phyloP scores from a whole-genome alignment of 2,888 invertebrate species.

The Ochlodes sylvanus region DNA sequence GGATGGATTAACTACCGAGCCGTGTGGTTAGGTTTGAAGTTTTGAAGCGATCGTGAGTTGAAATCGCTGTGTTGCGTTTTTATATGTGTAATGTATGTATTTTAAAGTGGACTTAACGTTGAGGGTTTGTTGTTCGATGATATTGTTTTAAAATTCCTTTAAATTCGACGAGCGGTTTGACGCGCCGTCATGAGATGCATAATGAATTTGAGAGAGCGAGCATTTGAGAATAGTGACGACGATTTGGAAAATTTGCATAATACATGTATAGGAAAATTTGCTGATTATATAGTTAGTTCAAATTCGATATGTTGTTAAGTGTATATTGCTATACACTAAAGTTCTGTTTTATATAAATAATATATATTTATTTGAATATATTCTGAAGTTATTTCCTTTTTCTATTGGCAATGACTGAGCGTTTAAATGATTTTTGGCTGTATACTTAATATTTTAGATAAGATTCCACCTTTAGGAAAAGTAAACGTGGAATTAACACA shows the following conservation, averaged over 20 bases:
- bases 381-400: neutral
- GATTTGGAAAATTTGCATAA: neutral
- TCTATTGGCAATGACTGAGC: slow-evolving; percentile 12
- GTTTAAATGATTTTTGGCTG: slow-evolving; percentile 32
- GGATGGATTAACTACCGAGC: slow-evolving; percentile 15
- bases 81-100: slow-evolving; percentile 13
- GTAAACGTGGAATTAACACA: neutral
- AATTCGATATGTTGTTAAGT: neutral
- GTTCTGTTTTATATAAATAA: neutral
- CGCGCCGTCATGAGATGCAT: too few species aligned
- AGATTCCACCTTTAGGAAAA: neutral
- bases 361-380: neutral
- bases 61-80: slow-evolving; percentile 39
- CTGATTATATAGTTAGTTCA: neutral
- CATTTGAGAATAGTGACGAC: too few species aligned
- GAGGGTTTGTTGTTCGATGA: neutral
- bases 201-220: neutral
- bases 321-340: neutral
- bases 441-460: slow-evolving; percentile 35
- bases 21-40: slow-evolving; percentile 30
- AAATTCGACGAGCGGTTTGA: too few species aligned
- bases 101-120: neutral
- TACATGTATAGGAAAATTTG: neutral
- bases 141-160: neutral
- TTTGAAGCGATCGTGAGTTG: slow-evolving; percentile 50